Percentiles rank a stretch among this genome's conserved stretches.
These are phyloP conservation scores for Phylloscopus trochiloides DNA, from an alignment of 2,113 vertebrate species.

Conservation along the genomic window DNA sequence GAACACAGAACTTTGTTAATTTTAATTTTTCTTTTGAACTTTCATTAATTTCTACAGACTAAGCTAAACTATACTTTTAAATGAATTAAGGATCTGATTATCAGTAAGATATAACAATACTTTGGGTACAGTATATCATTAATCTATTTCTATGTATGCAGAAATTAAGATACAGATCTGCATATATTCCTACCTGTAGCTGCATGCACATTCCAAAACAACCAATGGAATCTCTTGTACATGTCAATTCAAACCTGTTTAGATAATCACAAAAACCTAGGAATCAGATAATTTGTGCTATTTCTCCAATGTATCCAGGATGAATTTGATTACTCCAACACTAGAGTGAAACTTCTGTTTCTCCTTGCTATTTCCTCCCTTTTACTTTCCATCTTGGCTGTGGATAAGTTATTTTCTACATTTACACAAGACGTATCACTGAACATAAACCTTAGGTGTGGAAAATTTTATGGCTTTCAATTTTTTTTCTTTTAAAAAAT, in stretches of 20 bases:
- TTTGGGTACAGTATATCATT: background rate
- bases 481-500: background rate
- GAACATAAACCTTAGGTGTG: background rate
- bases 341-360: background rate
- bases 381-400: background rate
- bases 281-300: background rate
- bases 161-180: background rate
- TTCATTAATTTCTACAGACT: background rate
- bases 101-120: background rate
- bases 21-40: background rate
- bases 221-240: background rate
- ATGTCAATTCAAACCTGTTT: background rate
- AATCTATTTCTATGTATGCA: background rate
- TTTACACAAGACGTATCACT: background rate
- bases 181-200: background rate
- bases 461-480: background rate
- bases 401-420: background rate
- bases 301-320: background rate
- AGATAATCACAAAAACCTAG: background rate
- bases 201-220: background rate
- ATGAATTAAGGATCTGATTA: background rate
- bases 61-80: background rate
- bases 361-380: background rate
- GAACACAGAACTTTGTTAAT: background rate
- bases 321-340: background rate